phyloP scores from a whole-genome alignment of 2,797 vertebrate genomes.

The Xenopus petersii region DNA sequence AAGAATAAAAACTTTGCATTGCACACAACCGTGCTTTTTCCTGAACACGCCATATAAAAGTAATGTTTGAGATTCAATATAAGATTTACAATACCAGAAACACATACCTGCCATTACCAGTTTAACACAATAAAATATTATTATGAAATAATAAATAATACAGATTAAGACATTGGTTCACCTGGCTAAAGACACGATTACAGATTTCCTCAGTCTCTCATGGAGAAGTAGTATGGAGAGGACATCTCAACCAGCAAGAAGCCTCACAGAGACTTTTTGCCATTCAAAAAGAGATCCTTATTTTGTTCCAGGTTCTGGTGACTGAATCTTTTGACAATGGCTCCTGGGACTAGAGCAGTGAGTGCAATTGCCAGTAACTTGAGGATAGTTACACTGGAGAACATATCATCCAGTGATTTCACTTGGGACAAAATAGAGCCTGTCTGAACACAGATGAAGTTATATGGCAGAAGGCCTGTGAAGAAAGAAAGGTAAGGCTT shows the following conservation, averaged over 20 bases:
- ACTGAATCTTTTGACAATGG: conserved; percentile 81
- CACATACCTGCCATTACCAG: background rate
- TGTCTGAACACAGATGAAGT: conserved; percentile 96
- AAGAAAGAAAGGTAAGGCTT: conserved; percentile 16
- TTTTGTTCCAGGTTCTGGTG: conserved; percentile 64
- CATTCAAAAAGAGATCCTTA: conserved; percentile 52
- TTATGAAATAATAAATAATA: background rate
- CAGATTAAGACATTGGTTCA: conserved; percentile 13
- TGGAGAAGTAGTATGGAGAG: background rate
- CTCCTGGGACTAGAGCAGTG: conserved; percentile 81
- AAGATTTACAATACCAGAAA: too few species aligned
- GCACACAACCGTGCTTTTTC: background rate
- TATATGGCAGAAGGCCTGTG: conserved; percentile 90
- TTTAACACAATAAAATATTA: background rate
- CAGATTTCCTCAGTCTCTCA: conserved; percentile 1
- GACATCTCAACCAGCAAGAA: background rate
- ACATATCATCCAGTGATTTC: conserved; percentile 86
- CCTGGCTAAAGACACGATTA: conserved; percentile 1
- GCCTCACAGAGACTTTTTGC: conserved; percentile 74
- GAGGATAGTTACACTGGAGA: conserved; percentile 83
- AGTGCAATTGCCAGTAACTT: conserved; percentile 86
- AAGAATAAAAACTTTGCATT: conserved; percentile 9
- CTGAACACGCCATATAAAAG: conserved; percentile 24
- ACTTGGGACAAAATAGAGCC: conserved; percentile 89
- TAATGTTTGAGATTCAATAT: background rate